These are phyloP conservation scores for Brachyalestes nurse DNA, from an alignment of 2,797 vertebrate genomes.

Conservation along the genomic window DNA sequence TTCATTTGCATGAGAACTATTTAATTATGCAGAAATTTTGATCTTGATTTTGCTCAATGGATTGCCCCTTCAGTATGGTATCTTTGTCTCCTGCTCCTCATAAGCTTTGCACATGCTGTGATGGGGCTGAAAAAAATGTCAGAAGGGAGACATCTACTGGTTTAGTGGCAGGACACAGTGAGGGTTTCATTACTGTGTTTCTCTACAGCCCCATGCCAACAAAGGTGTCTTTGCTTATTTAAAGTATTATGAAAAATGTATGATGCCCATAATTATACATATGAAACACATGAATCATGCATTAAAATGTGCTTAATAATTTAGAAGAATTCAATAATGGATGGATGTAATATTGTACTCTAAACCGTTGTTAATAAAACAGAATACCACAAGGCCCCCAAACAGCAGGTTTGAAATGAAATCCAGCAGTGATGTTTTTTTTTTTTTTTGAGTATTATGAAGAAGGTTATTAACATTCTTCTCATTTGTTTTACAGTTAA, in stretches of 20 bases:
- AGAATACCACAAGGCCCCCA: neutral
- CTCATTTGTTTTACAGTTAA: constrained; percentile 81
- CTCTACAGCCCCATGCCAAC: neutral
- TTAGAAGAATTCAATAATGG: neutral
- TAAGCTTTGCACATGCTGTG: neutral
- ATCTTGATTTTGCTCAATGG: neutral
- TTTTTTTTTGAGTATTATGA: neutral
- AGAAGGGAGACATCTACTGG: constrained; percentile 46
- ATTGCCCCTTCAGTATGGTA: neutral
- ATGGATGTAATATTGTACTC: constrained; percentile 1
- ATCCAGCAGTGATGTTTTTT: neutral
- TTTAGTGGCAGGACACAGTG: constrained; percentile 11
- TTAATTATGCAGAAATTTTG: neutral
- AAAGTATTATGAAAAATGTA: neutral
- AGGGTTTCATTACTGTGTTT: neutral
- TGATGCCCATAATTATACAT: neutral
- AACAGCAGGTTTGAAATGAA: neutral
- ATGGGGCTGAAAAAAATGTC: neutral
- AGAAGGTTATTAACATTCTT: neutral
- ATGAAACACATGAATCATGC: neutral
- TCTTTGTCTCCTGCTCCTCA: neutral
- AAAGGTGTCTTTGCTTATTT: neutral
- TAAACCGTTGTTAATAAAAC: constrained; percentile 1
- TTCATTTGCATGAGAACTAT: neutral
- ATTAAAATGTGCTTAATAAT: neutral